Percentiles rank a stretch among this genome's conserved stretches.
These are phyloP conservation scores for Patella ulyssiponensis DNA, from an alignment of 2,888 invertebrate species.

Conservation along the genomic window DNA sequence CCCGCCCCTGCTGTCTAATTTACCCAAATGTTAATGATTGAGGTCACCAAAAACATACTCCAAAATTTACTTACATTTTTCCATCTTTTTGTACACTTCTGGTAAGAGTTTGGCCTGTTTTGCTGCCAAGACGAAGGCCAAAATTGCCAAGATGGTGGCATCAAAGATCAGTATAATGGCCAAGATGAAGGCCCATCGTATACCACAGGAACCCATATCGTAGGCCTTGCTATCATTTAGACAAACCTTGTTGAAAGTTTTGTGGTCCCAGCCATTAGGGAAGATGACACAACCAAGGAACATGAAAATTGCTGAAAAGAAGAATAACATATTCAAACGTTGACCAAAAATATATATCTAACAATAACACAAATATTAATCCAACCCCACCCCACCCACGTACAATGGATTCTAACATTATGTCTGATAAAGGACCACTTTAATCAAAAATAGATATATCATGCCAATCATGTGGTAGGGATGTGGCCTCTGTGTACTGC, in stretches of 20 bases:
- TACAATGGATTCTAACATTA: too few species aligned
- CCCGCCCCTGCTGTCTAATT: not conserved
- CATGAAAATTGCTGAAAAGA: slow-evolving; percentile 85
- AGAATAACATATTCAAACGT: not conserved
- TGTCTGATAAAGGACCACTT: too few species aligned
- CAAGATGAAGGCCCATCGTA: slow-evolving; percentile 86
- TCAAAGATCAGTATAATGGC: slow-evolving; percentile 90
- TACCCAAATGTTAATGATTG: not conserved
- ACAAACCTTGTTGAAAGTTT: slow-evolving; percentile 87
- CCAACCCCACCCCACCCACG: too few species aligned
- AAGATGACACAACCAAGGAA: slow-evolving; percentile 89
- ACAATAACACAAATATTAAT: not conserved
- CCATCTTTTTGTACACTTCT: slow-evolving; percentile 51
- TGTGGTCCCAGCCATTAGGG: slow-evolving; percentile 92
- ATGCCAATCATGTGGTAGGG: too few species aligned
- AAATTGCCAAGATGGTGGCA: slow-evolving; percentile 86
- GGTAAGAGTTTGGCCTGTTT: slow-evolving; percentile 77
- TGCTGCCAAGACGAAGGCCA: slow-evolving; percentile 94
- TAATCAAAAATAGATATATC: too few species aligned
- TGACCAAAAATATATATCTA: not conserved
- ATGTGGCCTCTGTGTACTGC: too few species aligned
- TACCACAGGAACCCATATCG: slow-evolving; percentile 85
- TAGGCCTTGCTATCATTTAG: slow-evolving; percentile 83
- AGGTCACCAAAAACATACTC: not conserved
- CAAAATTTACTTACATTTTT: slow-evolving; percentile 52